Evolutionary conservation across 2,888 invertebrate genomes (phyloP), one percentile per base, ranked within the genome.

Genomic region (Orthonevra nobilis): DNA sequence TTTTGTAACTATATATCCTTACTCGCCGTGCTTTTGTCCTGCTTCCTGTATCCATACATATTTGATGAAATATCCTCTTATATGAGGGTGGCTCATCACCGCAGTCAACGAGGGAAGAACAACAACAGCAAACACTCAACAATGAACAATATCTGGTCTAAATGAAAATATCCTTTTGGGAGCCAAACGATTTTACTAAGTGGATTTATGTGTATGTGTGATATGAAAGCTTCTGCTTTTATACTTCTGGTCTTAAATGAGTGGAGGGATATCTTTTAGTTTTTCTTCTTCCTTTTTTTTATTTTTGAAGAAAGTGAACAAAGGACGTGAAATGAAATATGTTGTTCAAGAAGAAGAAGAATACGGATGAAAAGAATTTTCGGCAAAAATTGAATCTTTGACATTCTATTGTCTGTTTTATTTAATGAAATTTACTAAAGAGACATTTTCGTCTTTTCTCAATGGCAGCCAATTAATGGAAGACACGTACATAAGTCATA

Each of bases 161-260:
- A 63, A 15, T 30, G 30, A 28, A 40, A 50, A 40, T 40, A 56
- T 42, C 63, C 50, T 48, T n/a, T 48, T 19, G 63, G 63, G 63
- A 50, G 38, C 48, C 38, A 40, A 63, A 9, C 63, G 63, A 63
- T 63, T 63, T 63, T 20, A 50, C n/a, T 48, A 63, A 63, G 63
- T 63, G 63, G 48, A 63, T 63, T 63, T 63, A 40, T 38, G 40
- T 38, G 30, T 30, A 17, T 15, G 15, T 48, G 14, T 12, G 20
- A 9, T 19, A 6, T n/a, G 40, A 10, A 42, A 26, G 44, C 26
- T 23, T 44, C 1, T 14, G 23, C n/a, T n/a, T n/a, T n/a, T n/a
- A n/a, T n/a, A n/a, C 10, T 44, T 7, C 6, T 12, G 44, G 5
- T 14, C 23, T 2, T 10, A 17, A 17, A 15, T 17, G 46, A n/a